Evolutionary conservation across 2,888 invertebrate genomes (phyloP), one percentile per base, ranked within the genome.

Genomic region (Sturmia bella): DNA sequence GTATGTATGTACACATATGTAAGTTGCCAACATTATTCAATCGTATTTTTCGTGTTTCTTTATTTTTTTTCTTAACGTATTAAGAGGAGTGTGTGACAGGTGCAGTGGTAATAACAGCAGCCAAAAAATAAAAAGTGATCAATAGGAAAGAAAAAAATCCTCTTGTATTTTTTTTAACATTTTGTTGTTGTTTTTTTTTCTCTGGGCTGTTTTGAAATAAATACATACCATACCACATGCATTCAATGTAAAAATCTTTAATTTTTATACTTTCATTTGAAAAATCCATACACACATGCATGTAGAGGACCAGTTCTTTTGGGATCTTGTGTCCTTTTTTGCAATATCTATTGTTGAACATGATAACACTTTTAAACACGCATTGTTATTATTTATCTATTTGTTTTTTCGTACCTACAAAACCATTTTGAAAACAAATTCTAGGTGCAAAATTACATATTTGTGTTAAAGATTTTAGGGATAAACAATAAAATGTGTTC

Each of bases 101-200:
- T 81, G 81, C 81, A 77, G 73, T 81, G 73, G 66, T 37, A 80
- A 32, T 32, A 7, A 48, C 80, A 80, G 75, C 80, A 80, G 75
- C 70, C 64, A 68, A 74, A 69, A 75, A 27, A 15, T 54, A 37
- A 73, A 73, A 17, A 73, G 50, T 66, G 15, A 39, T 50, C 12
- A 50, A 64, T 32, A 68, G 43, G 17, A 50, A 63, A 77, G 64
- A 54, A 54, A 70, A 52, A 41, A 27, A 43, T 15, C 17, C n/a
- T 45, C 63, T 32, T 24, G 54, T 32, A 50, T 32, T 57, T 15
- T 56, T 68, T 52, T 54, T 54, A n/a, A 50, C 17, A 61, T 27
- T 64, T 77, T 56, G 27, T 70, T n/a, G n/a, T n/a, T n/a, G n/a
- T 61, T 41, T 19, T 7, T 12, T 11, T 7, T 63, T 7, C 45